Evolutionary conservation across 2,113 vertebrate genomes (phyloP).

Genomic region (Xyliphius kryptos): DNA sequence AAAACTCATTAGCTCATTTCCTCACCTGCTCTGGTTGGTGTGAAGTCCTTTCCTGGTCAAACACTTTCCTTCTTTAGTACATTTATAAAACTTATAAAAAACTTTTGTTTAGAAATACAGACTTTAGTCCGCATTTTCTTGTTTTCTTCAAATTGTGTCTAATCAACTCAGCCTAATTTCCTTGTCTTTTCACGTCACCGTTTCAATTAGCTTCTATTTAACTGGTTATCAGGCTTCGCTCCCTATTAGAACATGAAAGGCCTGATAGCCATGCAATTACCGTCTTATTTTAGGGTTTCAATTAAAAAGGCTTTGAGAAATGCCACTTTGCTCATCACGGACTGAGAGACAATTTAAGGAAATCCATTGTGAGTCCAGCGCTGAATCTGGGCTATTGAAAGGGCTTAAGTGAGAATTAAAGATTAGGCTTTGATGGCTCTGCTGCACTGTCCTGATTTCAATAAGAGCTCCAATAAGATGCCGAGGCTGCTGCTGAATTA

Average conservation of each 20-base stretch:
- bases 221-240: slow-evolving; percentile 30
- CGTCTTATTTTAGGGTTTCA: slow-evolving; percentile 59
- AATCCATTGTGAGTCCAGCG: slow-evolving; percentile 45
- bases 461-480: background rate
- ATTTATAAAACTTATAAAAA: too few relatives aligned
- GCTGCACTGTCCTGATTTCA: slow-evolving; percentile 41
- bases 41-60: too few relatives aligned
- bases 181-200: slow-evolving; percentile 25
- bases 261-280: slow-evolving; percentile 61
- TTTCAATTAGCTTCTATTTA: slow-evolving; percentile 42
- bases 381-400: slow-evolving; percentile 41
- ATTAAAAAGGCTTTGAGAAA: slow-evolving; percentile 53
- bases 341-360: slow-evolving; percentile 49
- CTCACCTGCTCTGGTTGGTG: too few relatives aligned
- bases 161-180: slow-evolving; percentile 14
- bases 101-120: too few relatives aligned
- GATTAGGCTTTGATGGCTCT: slow-evolving; percentile 51
- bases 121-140: background rate
- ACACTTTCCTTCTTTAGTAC: too few relatives aligned
- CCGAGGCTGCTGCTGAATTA: slow-evolving; percentile 44
- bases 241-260: slow-evolving; percentile 57
- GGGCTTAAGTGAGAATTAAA: slow-evolving; percentile 40
- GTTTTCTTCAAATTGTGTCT: background rate
- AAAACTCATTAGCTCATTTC: too few relatives aligned
- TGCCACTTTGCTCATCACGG: slow-evolving; percentile 48